Base-by-base conservation (phyloP, 2,888 invertebrate genomes). In the Venustoraphidia nigricollis region DNA sequence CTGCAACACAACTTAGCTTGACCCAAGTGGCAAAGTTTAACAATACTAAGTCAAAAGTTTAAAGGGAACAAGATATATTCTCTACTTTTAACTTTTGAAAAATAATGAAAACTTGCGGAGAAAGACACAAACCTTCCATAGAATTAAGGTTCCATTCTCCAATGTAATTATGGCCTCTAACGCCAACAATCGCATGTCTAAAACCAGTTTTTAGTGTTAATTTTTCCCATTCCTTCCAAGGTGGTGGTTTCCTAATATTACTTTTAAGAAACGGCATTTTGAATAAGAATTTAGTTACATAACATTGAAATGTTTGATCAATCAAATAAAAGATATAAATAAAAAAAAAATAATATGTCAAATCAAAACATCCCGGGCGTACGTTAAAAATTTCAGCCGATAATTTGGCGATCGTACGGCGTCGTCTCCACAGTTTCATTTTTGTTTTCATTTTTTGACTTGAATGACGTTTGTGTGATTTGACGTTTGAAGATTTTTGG, bases 141-240 rank as follows among this genome's bases (percentile, higher is more conserved):
- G 60, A 55, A 57, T 78, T 75, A 37, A 66, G 60, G 50, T 68
- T 71, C 79, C 81, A 81, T 39, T 77, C 73, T 0, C 82, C 81
- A 45, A 68, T 66, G 53, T 78, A 81, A 57, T 62, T 70, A 59
- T 71, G 71, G 13, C 69, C 66, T 41, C 64, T 62, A 0, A 71
- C 66, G 13, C 70, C 73, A 54, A 75, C 78, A 56, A 79, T 69
- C 0, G 73, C 62, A 54, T 74, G 71, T 46, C 75, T 70, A 17
- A 73, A 57, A 10, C 78, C 77, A 57, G 77, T 74, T 59, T 74
- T 78, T 4, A 69, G 59, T 2, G 73, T 60, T 51, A 61, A 63
- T 55, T 66, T 69, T 54, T 73, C 71, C 2, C 74, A 64, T 51
- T 61, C 49, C 50, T 56, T 55, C 17, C 62, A 59, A 41, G 63